Conservation (phyloP, 2,797 vertebrate species). For the Xyrichtys novacula region DNA sequence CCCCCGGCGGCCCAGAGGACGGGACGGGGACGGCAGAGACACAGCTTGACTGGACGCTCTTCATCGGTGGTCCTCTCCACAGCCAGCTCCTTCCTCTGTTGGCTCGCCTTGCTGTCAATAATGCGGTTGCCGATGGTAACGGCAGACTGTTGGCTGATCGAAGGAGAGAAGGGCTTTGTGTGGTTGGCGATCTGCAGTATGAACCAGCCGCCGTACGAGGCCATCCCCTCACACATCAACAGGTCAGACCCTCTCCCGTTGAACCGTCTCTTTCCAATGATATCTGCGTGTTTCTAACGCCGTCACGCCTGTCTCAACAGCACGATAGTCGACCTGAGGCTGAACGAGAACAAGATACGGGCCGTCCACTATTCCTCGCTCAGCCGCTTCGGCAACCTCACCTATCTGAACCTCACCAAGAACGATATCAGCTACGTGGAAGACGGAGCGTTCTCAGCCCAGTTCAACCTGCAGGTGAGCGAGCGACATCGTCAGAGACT, state of each 20-base stretch:
- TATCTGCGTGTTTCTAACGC: too few relatives aligned
- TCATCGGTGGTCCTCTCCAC: conserved; percentile 64
- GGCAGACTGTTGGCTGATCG: conserved; percentile 98
- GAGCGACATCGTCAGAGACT: too few relatives aligned
- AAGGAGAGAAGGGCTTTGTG: conserved; percentile 98
- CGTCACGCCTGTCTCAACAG: conserved; percentile 71
- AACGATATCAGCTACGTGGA: conserved; percentile 97
- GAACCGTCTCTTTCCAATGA: too few relatives aligned
- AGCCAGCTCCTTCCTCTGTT: conserved; percentile 87
- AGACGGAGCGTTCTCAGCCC: conserved; percentile 96
- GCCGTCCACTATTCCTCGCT: conserved; percentile 95
- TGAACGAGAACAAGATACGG: conserved; percentile 98
- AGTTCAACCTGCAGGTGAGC: conserved; percentile 94
- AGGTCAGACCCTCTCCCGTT: too few relatives aligned
- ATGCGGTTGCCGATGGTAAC: conserved; percentile 83
- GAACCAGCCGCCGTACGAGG: conserved; percentile 98
- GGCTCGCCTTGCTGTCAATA: conserved; percentile 86
- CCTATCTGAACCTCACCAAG: conserved; percentile 98
- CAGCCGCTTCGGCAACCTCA: conserved; percentile 98
- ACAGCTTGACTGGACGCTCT: conserved; percentile 71
- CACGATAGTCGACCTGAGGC: conserved; percentile 96
- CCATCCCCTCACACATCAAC: conserved; percentile 97
- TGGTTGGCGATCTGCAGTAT: conserved; percentile 99
- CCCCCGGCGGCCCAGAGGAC: conserved; percentile 62
- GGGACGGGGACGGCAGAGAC: conserved; percentile 80